These are phyloP conservation scores for Troides helena DNA, from an alignment of 2,888 invertebrate genomes.

Conservation along the genomic window DNA sequence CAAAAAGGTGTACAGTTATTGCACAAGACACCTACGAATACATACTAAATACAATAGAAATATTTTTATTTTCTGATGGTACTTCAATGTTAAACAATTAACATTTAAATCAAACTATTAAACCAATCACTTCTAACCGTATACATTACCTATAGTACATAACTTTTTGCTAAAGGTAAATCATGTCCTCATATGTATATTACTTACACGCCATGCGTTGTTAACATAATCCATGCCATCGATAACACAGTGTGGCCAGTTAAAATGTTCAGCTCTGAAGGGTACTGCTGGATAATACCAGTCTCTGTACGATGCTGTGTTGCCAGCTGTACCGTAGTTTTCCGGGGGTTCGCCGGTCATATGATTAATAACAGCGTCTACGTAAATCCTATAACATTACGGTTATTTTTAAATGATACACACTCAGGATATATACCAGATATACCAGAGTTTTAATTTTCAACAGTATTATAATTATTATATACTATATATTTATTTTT, in stretches of 20 bases:
- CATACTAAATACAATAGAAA: too few species aligned
- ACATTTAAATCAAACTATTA: too few species aligned
- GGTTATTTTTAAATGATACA: neutral
- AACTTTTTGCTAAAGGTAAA: neutral
- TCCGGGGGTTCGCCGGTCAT: conserved; percentile 83
- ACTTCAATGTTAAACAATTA: too few species aligned
- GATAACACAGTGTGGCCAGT: conserved; percentile 81
- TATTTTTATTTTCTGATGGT: too few species aligned
- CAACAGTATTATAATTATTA: too few species aligned
- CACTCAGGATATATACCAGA: too few species aligned
- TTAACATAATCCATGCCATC: conserved; percentile 82
- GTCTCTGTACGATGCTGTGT: conserved; percentile 71
- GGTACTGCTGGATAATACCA: conserved; percentile 84
- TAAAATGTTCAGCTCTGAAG: conserved; percentile 83
- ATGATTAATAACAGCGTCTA: conserved; percentile 91
- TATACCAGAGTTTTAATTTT: too few species aligned
- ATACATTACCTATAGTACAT: neutral
- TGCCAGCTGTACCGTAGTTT: conserved; percentile 83
- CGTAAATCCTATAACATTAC: conserved; percentile 83
- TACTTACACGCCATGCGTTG: conserved; percentile 80
- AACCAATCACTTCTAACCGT: too few species aligned
- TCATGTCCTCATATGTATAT: neutral
- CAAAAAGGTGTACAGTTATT: too few species aligned
- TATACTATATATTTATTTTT: too few species aligned
- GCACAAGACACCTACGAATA: too few species aligned